Conservation (phyloP, 2,888 invertebrate species). For the Amphimallon solstitiale region DNA sequence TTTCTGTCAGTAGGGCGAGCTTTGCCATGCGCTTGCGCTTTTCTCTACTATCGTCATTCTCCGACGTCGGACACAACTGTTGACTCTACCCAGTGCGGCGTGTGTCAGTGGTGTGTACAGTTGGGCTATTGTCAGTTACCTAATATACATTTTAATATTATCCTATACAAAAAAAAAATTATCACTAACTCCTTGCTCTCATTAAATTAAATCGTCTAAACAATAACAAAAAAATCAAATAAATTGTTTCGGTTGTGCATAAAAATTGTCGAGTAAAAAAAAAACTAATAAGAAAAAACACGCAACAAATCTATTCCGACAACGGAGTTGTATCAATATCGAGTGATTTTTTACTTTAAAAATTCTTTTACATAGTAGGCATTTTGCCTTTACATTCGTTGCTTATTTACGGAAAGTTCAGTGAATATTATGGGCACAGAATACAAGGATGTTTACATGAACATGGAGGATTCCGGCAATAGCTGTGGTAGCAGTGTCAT, state of each 20-base stretch:
- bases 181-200: not conserved
- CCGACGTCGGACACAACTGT: slow-evolving; percentile 47
- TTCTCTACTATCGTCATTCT: slow-evolving; percentile 29
- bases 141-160: slow-evolving; percentile 21
- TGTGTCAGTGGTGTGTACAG: slow-evolving; percentile 56
- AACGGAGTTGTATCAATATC: not conserved
- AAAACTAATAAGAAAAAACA: too few species aligned
- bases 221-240: not conserved
- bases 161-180: slow-evolving; percentile 3
- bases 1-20: slow-evolving; percentile 19
- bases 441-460: slow-evolving; percentile 59
- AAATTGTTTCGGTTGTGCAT: slow-evolving; percentile 4
- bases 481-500: slow-evolving; percentile 64
- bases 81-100: slow-evolving; percentile 57
- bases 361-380: not conserved
- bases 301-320: not conserved
- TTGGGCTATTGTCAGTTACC: slow-evolving; percentile 45
- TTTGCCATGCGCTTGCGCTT: slow-evolving; percentile 24
- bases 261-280: too few species aligned
- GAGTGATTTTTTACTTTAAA: slow-evolving; percentile 11
- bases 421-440: slow-evolving; percentile 59
- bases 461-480: slow-evolving; percentile 63
- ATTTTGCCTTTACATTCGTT: not conserved
- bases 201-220: not conserved
- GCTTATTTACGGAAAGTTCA: slow-evolving; percentile 37